Base-by-base conservation (phyloP, 2,888 invertebrate species). In the Metacarcinus magister region DNA sequence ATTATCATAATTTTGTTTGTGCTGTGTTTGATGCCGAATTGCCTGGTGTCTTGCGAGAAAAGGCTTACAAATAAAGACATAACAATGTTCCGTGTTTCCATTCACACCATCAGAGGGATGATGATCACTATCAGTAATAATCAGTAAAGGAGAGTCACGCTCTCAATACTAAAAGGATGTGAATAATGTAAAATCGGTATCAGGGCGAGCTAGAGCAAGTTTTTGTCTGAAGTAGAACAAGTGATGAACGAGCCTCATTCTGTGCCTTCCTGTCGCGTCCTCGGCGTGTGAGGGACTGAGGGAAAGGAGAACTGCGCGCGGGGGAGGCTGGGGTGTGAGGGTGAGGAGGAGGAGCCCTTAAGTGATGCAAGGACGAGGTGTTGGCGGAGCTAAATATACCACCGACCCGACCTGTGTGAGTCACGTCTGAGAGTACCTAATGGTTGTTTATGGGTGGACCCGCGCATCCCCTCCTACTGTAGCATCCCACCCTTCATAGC, bases 251-350 rank as follows among this genome's bases (percentile, higher is more conserved):
- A 96, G 95, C 96, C 95, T 93, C 96, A 95, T 95, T 95, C 96
- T 96, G 67, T 96, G 93, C 89, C 96, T 82, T 95, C 96, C 93
- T 93, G 44, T 89, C 96, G 96, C 82, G 94, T 23, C 60, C 43
- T 95, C 44, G 32, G 92, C 96, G 89, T 87, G 96, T 28, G 89
- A 94, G 96, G 90, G 96, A 96, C 96, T 96, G 96, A 95, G 92
- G 95, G 95, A 46, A 93, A 43, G 16, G 95, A 19, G 44, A 28
- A 46, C 48, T 16, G 92, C 43, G 19, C 46, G 67, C 44, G 67
- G 93, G 93, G 32, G 54, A 13, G 44, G 82, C 39, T 19, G 43
- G 39, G 94, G 94, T 16, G 90, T 90, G 44, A 67, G 94, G 94
- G 94, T 60, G 93, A 48, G 82, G 93, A 43, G 32, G 44, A 43